Evolutionary conservation across 2,113 vertebrate species (phyloP), one percentile per base, ranked within the genome.

Genomic region (Falco punctatus): DNA sequence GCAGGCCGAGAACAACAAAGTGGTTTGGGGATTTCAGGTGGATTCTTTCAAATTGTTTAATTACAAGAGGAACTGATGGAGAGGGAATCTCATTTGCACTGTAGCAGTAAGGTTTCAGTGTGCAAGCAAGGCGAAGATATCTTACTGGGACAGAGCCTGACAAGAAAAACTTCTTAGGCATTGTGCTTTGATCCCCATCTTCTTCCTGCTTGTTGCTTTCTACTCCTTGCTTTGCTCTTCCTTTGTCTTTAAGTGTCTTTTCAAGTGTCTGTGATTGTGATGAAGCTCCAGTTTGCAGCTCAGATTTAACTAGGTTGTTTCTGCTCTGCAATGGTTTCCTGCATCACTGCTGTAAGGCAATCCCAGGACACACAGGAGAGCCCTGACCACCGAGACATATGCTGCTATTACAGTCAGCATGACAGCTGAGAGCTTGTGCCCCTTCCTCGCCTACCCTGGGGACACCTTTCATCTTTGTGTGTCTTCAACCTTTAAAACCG

Each of bases 1-100:
- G 51, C 49, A 77, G 66, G 24, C 27, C 0, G 1, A 83, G 27
- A 10, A 38, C 6, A 55, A 48, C 24, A 51, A 5, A 3, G 12
- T 4, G 5, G 9, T 38, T 35, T 38, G 67, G 54, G 38, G 19
- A 87, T 73, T 90, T 82, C 54, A 54, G 5, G 4, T 66, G 49
- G 61, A 77, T 74, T 52, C 32, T 70, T 88, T 80, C 54, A 52
- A 69, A 21, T 2, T 73, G 54, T 61, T 88, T 90, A 69, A 93
- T 88, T 80, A 70, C 71, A 65, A 35, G 46, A 85, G 10, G 30
- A 79, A 57, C 23, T 44, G 62, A 21, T 54, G 44, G 23, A 61
- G 33, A 79, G 8, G 15, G 52, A 54, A 61, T 67, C 52, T 35
- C 6, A 48, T 69, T 84, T 40, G 52, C 61, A 44, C 19, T n/a